These are phyloP conservation scores for Sterrhoptilus dennistouni DNA, from an alignment of 2,113 vertebrate genomes.

Conservation along the genomic window DNA sequence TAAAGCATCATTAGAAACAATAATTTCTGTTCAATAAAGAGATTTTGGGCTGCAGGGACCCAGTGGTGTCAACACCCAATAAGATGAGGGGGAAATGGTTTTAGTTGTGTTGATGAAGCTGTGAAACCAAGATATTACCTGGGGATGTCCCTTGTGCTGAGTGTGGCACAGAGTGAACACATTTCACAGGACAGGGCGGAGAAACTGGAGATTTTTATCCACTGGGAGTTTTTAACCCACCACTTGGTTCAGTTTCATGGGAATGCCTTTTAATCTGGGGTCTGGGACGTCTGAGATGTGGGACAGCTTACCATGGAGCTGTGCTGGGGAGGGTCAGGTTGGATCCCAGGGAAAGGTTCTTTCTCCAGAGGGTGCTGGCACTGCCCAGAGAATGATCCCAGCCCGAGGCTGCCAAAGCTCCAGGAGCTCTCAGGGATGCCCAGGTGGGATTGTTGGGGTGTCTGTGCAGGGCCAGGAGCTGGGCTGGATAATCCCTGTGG, in stretches of 20 bases:
- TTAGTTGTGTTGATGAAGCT: not conserved
- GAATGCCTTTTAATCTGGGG: not conserved
- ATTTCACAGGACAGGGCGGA: not conserved
- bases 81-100: not conserved
- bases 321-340: accelerated
- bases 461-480: not conserved
- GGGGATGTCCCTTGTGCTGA: not conserved
- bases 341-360: not conserved
- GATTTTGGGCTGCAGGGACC: not conserved
- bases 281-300: not conserved
- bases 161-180: not conserved
- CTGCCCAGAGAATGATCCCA: not conserved
- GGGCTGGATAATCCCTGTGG: accelerated
- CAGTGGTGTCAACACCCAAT: not conserved
- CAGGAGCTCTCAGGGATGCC: not conserved
- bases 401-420: not conserved
- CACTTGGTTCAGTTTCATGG: not conserved
- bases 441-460: not conserved
- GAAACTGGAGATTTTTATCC: not conserved
- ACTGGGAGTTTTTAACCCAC: not conserved
- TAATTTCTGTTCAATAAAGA: not conserved
- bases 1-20: not conserved
- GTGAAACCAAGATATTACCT: not conserved
- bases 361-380: not conserved
- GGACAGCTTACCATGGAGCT: not conserved